Evolutionary conservation across 2,888 invertebrate species (phyloP), one percentile per base, ranked within the genome.

Genomic region (Uloborus plumipes): DNA sequence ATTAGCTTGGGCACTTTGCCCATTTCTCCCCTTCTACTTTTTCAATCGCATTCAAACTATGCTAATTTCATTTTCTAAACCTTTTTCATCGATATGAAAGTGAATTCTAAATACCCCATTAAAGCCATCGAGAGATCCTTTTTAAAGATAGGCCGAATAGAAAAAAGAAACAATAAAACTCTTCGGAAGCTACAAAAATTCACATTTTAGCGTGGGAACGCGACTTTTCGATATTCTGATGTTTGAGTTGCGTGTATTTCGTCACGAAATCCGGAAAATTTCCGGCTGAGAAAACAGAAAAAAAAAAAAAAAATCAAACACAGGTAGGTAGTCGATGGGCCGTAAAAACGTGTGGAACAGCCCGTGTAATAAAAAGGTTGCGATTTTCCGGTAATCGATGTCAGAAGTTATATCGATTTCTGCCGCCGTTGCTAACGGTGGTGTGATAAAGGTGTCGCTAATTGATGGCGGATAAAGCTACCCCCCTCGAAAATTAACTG

Each of bases 381-480:
- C 58, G 71, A 71, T 74, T 65, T 20, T 50, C 22, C 67, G 55
- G 66, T 66, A 59, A 75, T 75, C 75, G 75, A 67, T 75, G 75
- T 59, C 59, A 50, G 49, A 47, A 47, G 58, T 11, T 2, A 31
- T 75, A 75, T 75, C 51, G 75, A 75, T 75, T 75, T 16, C 11
- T 39, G 39, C 39, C 11, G 39, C 39, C 39, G 39, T 39, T 39
- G 50, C 18, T 3, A 50, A 31, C 58, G 59, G 55, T 49, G 50
- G 51, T 15, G 61, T 65, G 65, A 18, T 67, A 65, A 74, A 55
- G 51, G 55, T 22, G 15, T 18, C 15, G 64, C 22, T 26, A 74
- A 53, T n/a, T 39, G 39, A 39, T 39, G 39, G 39, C 9, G 3
- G 39, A 39, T 39, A 39, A 7, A 39, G 39, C 3, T 4, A 3